Evolutionary conservation across 2,888 invertebrate species (phyloP).

Genomic region (Drosophila cognata): DNA sequence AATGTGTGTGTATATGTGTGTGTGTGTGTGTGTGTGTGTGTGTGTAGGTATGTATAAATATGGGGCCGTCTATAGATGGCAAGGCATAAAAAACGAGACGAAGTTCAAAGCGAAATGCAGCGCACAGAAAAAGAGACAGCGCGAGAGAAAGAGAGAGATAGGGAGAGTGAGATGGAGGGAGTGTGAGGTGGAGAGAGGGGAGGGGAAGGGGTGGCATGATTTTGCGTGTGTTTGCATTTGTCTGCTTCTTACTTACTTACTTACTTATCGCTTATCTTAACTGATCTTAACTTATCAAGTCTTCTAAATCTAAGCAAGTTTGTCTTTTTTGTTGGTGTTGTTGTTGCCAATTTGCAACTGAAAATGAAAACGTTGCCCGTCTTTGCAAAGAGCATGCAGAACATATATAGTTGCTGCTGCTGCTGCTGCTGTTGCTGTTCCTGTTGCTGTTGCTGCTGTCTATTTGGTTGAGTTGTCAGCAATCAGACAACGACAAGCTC

Average conservation of each 20-base stretch:
- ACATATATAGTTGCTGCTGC: neutral
- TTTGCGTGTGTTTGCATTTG: constrained; percentile 32
- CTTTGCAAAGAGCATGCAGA: neutral
- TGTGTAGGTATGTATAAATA: constrained; percentile 27
- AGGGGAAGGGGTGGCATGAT: neutral
- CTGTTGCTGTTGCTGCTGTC: constrained; percentile 12
- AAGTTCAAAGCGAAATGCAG: constrained; percentile 71
- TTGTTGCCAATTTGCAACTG: constrained; percentile 26
- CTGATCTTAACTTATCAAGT: constrained; percentile 33
- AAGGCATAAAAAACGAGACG: constrained; percentile 64
- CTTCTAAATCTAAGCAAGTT: constrained; percentile 21
- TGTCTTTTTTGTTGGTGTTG: neutral
- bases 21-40: constrained; percentile 23
- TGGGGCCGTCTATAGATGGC: constrained; percentile 52
- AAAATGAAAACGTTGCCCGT: neutral
- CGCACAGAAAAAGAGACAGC: constrained; percentile 38
- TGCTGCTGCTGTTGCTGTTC: neutral
- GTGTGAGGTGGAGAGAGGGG: neutral
- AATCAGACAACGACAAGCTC: constrained; percentile 42
- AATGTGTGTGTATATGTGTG: neutral
- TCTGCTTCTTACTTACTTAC: constrained; percentile 7
- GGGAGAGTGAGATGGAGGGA: neutral
- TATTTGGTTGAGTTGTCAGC: constrained; percentile 42
- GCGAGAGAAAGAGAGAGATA: neutral
- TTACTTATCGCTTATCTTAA: constrained; percentile 44